Base-by-base conservation (phyloP, 2,888 invertebrate genomes). In the Drosophila paramelanica region DNA sequence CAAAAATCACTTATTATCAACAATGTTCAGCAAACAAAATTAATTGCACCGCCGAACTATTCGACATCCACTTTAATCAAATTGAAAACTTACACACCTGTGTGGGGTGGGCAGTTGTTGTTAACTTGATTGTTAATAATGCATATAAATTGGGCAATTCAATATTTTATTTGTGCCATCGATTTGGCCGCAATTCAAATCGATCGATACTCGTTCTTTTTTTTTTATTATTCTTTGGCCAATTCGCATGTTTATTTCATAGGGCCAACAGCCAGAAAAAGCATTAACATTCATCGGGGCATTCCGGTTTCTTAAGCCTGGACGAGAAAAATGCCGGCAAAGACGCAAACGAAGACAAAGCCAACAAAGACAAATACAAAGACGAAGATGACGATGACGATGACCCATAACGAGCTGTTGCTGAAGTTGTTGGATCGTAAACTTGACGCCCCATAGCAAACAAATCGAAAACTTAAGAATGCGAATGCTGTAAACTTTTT, bases 131-230 rank as follows among this genome's bases (percentile, higher is more conserved):
- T 47, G 38, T 70, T 55, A 67, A 67, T 70, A 70, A 57, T 74
- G 67, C 65, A 60, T 52, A 58, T 56, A 56, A 62, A 74, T 71
- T 62, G 53, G 58, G 46, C 60, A 77, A 85, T 77, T 79, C 64
- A 79, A 87, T 79, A 72, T 62, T 80, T 83, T 58, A 87, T 81
- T 77, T 79, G 82, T 81, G 79, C 56, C 81, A 81, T 77, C 83
- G 79, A 74, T 70, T 78, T 59, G 81, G 81, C 64, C 80, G 82
- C 76, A 66, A 73, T 84, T 65, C 59, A 67, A 65, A 47, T 31
- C 65, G 53, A 72, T 81, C 71, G 71, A 78, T 87, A 69, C 45
- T 46, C 25, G 39, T 53, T 38, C 17, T 38, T 38, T 53, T 43
- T 53, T 58, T 60, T 4, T 36, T 36, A 39, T 57, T 60, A 39